phyloP scores from a whole-genome alignment of 2,888 invertebrate genomes.

The Chelonus formosanus region DNA sequence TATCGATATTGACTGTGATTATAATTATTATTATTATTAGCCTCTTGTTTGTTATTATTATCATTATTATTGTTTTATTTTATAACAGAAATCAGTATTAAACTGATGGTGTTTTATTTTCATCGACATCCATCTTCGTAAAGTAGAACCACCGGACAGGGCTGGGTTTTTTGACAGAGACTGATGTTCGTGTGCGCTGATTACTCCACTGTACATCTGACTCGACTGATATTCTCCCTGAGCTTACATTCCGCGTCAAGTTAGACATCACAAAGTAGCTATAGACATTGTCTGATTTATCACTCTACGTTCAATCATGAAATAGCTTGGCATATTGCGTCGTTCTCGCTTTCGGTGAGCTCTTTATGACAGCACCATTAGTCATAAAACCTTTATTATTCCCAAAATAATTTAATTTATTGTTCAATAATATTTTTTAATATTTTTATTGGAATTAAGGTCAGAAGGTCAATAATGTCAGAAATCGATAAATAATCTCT shows the following conservation, averaged over 20 bases:
- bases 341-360: no score
- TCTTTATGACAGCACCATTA: slow-evolving; percentile 9
- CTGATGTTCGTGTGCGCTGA: slow-evolving; percentile 44
- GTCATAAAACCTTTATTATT: slow-evolving; percentile 1
- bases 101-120: slow-evolving; percentile 41
- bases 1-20: no score
- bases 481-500: no score
- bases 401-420: slow-evolving; percentile 6
- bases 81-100: neutral
- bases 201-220: slow-evolving; percentile 12
- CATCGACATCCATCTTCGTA: slow-evolving; percentile 49
- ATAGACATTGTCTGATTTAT: slow-evolving; percentile 45
- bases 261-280: slow-evolving; percentile 38
- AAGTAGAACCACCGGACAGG: slow-evolving; percentile 44
- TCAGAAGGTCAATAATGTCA: no score
- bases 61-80: neutral
- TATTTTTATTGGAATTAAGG: no score
- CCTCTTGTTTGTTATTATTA: neutral
- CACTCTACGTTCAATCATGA: slow-evolving; percentile 33
- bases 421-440: no score
- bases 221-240: slow-evolving; percentile 38
- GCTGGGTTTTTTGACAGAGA: slow-evolving; percentile 46
- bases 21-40: no score
- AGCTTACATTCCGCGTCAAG: slow-evolving; percentile 34
- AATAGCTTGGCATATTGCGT: slow-evolving; percentile 5